Percentiles rank a stretch among this genome's conserved stretches.
Evolutionary conservation across 2,888 invertebrate genomes (phyloP).

Genomic region (Schrankia costaestrigalis): DNA sequence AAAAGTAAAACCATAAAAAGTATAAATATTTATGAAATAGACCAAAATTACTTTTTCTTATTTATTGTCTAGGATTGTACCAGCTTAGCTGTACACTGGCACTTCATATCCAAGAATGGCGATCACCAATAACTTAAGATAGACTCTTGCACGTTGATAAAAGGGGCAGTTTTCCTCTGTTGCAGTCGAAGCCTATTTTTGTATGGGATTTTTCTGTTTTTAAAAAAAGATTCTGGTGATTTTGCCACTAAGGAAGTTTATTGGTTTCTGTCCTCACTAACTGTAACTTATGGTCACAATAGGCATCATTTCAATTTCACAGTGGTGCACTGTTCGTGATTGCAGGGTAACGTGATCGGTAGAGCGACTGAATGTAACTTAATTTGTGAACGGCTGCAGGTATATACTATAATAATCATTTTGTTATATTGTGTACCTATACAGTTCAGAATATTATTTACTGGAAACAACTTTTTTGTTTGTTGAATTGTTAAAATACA

Average conservation of each 20-base stretch:
- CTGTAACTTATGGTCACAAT: slow-evolving; percentile 4
- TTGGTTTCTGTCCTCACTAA: slow-evolving; percentile 5
- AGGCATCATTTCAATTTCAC: slow-evolving; percentile 23
- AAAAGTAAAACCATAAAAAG: too few species aligned
- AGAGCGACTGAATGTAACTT: slow-evolving; percentile 12
- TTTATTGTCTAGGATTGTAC: too few species aligned
- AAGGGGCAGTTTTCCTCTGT: background rate
- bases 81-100: too few species aligned
- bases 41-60: too few species aligned
- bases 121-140: too few species aligned
- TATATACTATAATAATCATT: slow-evolving; percentile 2
- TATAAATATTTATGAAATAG: too few species aligned
- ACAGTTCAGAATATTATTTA: background rate
- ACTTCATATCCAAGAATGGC: too few species aligned
- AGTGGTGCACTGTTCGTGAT: slow-evolving; percentile 18
- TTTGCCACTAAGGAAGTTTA: too few species aligned
- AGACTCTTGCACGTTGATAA: too few species aligned
- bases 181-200: background rate
- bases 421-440: background rate
- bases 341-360: slow-evolving; percentile 10
- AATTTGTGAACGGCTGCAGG: slow-evolving; percentile 4
- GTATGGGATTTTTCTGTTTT: background rate
- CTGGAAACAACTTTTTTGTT: background rate
- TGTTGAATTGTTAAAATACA: background rate
- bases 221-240: too few species aligned